These are phyloP conservation scores for Xenopus tropicalis DNA, from an alignment of 2,113 vertebrate species.

Conservation along the genomic window UCB_Xtro_10.0 CM004447.2:130934501-130935000, in stretches of 20 bases:
- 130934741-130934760: background rate
- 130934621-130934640: background rate
- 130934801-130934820: background rate
- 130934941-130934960: constrained; percentile 19
- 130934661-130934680: background rate
- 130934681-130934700: background rate
- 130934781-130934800: background rate
- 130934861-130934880: constrained; percentile 28
- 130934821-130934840: constrained; percentile 1
- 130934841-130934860: constrained; percentile 37
- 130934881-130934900: constrained; percentile 29
- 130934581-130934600: background rate
- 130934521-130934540: too few relatives aligned
- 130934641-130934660: background rate
- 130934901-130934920: constrained; percentile 13
- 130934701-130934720: constrained; percentile 3
- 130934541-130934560: too few relatives aligned
- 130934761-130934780: background rate
- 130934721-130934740: constrained; percentile 1
- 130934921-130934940: constrained; percentile 35
- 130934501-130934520: too few relatives aligned
- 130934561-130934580: too few relatives aligned
- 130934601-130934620: background rate
- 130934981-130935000: constrained; percentile 20
- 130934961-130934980: constrained; percentile 27